A percentile compares a stretch with the other conserved stretches of the same genome.
Conservation (phyloP, 1,140 invertebrate genomes). For the Zaprionus capensis region DNA sequence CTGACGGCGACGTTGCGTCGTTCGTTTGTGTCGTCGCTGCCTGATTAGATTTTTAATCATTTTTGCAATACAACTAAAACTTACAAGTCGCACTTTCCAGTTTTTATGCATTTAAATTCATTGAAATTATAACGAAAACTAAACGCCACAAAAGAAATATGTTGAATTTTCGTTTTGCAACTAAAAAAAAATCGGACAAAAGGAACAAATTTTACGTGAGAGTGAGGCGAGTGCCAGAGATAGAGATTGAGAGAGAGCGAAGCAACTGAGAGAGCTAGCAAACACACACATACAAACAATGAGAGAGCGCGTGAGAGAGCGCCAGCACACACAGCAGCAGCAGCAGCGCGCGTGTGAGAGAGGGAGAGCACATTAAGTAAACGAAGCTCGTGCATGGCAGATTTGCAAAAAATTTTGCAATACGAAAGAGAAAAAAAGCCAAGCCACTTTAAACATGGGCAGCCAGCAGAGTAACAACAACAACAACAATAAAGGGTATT, state of each 20-base stretch:
- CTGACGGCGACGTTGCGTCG: slow-evolving; percentile 24
- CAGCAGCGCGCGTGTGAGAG: slow-evolving; percentile 35
- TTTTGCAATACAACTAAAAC: slow-evolving; percentile 10
- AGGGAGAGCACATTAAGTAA: slow-evolving; percentile 59
- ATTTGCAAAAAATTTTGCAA: slow-evolving; percentile 66
- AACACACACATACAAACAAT: slow-evolving; percentile 25
- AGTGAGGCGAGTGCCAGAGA: slow-evolving; percentile 39
- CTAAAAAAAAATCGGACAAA: slow-evolving; percentile 48
- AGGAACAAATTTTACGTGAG: slow-evolving; percentile 68
- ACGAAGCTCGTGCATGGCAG: slow-evolving; percentile 73
- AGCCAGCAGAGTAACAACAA: slow-evolving; percentile 33
- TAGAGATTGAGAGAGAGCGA: slow-evolving; percentile 29
- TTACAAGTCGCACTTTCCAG: slow-evolving; percentile 48
- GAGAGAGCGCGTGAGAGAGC: slow-evolving; percentile 41
- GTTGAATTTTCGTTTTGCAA: slow-evolving; percentile 54
- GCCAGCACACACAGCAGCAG: slow-evolving; percentile 31
- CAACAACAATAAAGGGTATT: slow-evolving; percentile 49
- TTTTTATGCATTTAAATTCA: slow-evolving; percentile 47
- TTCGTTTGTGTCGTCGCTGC: slow-evolving; percentile 9
- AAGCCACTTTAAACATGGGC: slow-evolving; percentile 50
- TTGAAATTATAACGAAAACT: slow-evolving; percentile 51
- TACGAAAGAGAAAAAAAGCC: slow-evolving; percentile 41
- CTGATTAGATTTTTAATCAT: slow-evolving; percentile 12
- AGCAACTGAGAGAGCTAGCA: slow-evolving; percentile 5
- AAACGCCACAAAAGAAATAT: slow-evolving; percentile 53